Base-by-base conservation (phyloP, 2,888 invertebrate species). In the Leucoma salicis region DNA sequence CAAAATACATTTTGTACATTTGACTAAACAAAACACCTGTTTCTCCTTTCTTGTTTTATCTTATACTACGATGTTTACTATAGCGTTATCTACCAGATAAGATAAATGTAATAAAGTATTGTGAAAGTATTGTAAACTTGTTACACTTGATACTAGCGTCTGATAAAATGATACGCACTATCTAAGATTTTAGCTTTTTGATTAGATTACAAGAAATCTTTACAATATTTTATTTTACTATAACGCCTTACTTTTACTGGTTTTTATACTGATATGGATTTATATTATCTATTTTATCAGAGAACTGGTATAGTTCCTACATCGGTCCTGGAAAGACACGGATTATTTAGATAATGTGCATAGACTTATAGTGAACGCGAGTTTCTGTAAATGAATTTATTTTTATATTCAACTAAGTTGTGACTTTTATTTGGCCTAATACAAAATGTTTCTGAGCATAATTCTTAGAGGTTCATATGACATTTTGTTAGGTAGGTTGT, bases 61-160 rank as follows among this genome's bases (percentile, higher is more conserved):
- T 54, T 46, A 57, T 80, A 83, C 83, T 83, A 84, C 76, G 66
- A 49, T 80, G 72, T 83, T 83, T 85, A 85, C 82, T 82, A 79
- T 67, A 55, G 44, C 41, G 37, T 18, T 47, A 57, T 47, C 37
- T 18, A 5, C 11, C n/a, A 4, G 60, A 60, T 60, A 57, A 60
- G 60, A 57, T 61, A 61, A 14, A 39, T 16, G 28, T 31, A 36
- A 24, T 41, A 43, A 48, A 48, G 48, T 46, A 54, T 61, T 60
- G 62, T 61, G 60, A 60, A 60, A 60, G 60, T 58, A 47, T 40
- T 27, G 34, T 42, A 41, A 31, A 32, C 38, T 15, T 40, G 59
- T 66, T 65, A 67, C 59, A 66, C 61, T 66, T 53, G 60, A 46
- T 57, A 18, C 37, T 29, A 12, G 14, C 13, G 5, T 8, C 5